Evolutionary conservation across 1,140 invertebrate species (phyloP), one percentile per base, ranked within the genome.

Genomic region (Aphis gossypii): DNA sequence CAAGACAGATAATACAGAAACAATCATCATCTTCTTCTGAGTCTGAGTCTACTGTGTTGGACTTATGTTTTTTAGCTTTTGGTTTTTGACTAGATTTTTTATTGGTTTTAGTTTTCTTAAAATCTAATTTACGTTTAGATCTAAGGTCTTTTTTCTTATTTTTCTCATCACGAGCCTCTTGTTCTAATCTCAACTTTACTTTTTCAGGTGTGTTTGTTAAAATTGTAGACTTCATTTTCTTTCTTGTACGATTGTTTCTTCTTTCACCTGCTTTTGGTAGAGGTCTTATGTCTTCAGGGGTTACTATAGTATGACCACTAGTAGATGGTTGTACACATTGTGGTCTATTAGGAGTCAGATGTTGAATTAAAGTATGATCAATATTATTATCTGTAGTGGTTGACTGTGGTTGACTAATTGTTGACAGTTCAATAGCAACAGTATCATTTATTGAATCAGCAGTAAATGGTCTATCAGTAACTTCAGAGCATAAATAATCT

Each of bases 181-280:
- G 44, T 48, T 90, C 30, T 86, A 86, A 44, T 90, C 54, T 82
- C 18, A 88, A 87, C n/a, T 84, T 93, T 93, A 68, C 90, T 30
- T 88, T 87, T 86, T 90, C 56, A 48, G 87, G 89, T 51, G 54
- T 89, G 60, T 82, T 38, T 60, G 92, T 88, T 56, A 51, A 84
- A 94, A 94, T 92, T 83, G 90, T 68, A 23, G 46, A 76, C 48
- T 54, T 94, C 25, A 83, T 90, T 25, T 92, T 89, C n/a, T n/a
- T n/a, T n/a, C 23, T 87, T 83, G 94, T 60, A 41, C 82, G 82
- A 60, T 94, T 91, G 30, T 76, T 90, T 94, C 46, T 86, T 51
- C 44, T 92, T 94, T 94, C 51, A 76, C 54, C 95, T 95, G 95
- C 95, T 95, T 95, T 95, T 95, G 95, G 60, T 84, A 94, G 92